Base-by-base conservation (phyloP, 2,888 invertebrate species). In the Eubasilissa splendida region DNA sequence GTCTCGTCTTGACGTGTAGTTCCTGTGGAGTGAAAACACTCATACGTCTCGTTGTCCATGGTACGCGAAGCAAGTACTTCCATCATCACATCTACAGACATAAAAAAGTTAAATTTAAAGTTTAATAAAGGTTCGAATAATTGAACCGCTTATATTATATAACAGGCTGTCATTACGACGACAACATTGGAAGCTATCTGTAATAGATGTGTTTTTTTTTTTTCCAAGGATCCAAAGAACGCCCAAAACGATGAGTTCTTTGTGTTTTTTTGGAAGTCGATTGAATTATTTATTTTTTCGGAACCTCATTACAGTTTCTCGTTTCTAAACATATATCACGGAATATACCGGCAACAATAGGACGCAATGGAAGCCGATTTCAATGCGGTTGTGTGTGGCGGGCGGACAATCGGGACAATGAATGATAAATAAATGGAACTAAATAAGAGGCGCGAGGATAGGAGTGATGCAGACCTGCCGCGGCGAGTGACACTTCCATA, bases 361-460 rank as follows among this genome's bases (percentile, higher is more conserved):
- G 14, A n/a, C 5, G 52, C 50, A 75, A 63, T 75, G 63, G 60
- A 75, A 56, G 78, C 78, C 78, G 78, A 78, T 68, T 78, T 78
- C 73, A 63, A 78, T 78, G 54, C 60, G 56, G 63, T 50, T 70
- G 73, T 71, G 77, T 71, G 42, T 75, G 22, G 53, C 50, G 75
- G 60, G 50, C 75, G 60, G 56, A 77, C 14, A 68, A 73, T 73
- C 12, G 79, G 11, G 42, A 81, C 78, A 81, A 79, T 81, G 54
- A 71, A 53, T 70, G 78, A 75, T 79, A 76, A 78, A 81, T 81
- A 81, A 78, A 81, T 66, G 81, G 81, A 81, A 81, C 81, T 66
- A 81, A 81, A 75, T 31, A 68, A 58, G 14, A 52, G 63, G 79
- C 81, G 78, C 76, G 81, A 77, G 50, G 53, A 53, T n/a, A 58